Evolutionary conservation across 2,797 vertebrate genomes (phyloP), one percentile per base, ranked within the genome.

Genomic region (Petrocephalus sullivani): DNA sequence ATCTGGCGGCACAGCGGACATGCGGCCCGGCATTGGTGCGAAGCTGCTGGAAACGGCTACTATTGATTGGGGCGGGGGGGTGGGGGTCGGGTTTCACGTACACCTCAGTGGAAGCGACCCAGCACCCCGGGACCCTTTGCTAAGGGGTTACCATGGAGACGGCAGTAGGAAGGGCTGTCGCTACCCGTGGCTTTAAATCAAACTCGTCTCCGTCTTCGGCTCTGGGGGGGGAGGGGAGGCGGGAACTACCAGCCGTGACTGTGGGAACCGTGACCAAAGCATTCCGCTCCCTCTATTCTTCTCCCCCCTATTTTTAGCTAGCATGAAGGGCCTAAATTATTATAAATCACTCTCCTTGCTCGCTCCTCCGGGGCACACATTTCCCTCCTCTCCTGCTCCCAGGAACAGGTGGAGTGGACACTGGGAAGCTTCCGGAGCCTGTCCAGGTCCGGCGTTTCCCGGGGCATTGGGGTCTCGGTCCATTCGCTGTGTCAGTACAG

Each of bases 101-200:
- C 86, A 58, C 67, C 54, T 85, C 83, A 41, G 56, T 19, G n/a
- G 37, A 86, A 37, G 41, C 12, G 67, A 75, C 33, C 81, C 85
- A 83, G 85, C 78, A 82, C 89, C 53, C 83, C 53, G 12, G 53
- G 91, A 91, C 92, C 91, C 91, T 90, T 91, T 91, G 91, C 91
- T 87, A 89, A 91, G 88, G 89, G 89, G 92, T 96, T 95, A 91
- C 94, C 94, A 95, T 96, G 94, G 95, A 21, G 91, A 96, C 93
- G 14, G 87, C 90, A 91, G 89, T 91, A 89, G 91, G 92, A 91
- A 85, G 89, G 85, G 78, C 71, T 58, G 88, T 19, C 78, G 91
- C 93, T 33, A 94, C 93, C 92, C 60, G 81, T 37, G 91, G 92
- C 92, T 93, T 86, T 91, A 91, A 93, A 90, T 93, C 92, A 91